Evolutionary conservation across 2,888 invertebrate genomes (phyloP).

Genomic region (Ornithoptera priamus): DNA sequence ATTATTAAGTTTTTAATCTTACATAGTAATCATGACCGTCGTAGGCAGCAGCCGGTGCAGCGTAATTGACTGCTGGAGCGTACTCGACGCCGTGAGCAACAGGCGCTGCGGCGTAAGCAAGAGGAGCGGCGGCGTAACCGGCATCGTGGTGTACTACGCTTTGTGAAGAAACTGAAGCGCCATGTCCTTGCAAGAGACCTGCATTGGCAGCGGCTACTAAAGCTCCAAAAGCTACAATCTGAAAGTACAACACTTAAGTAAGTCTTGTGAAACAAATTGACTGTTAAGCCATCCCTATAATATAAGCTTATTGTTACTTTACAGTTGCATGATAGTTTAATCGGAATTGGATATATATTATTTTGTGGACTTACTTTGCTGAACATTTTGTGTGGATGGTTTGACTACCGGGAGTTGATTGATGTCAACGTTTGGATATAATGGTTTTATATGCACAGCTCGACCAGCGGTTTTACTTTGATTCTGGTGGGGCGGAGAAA

Average conservation of each 20-base stretch:
- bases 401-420: constrained; percentile 57
- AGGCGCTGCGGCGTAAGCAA: constrained; percentile 36
- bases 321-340: neutral
- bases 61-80: constrained; percentile 38
- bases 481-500: constrained; percentile 60
- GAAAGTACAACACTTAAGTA: constrained; percentile 9
- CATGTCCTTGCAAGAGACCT: constrained; percentile 44
- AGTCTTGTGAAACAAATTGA: neutral
- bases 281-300: neutral
- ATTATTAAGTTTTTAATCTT: constrained; percentile 26
- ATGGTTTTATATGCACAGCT: constrained; percentile 62
- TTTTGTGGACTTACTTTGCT: constrained; percentile 57
- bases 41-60: constrained; percentile 41
- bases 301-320: neutral
- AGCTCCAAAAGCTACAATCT: constrained; percentile 37
- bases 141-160: constrained; percentile 34
- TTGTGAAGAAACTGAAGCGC: constrained; percentile 35
- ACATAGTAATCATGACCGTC: constrained; percentile 42
- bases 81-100: constrained; percentile 33
- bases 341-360: neutral
- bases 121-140: constrained; percentile 44
- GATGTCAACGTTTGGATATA: constrained; percentile 53
- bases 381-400: constrained; percentile 60
- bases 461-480: constrained; percentile 28
- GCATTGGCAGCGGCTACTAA: constrained; percentile 51